Evolutionary conservation across 2,888 invertebrate genomes (phyloP).

Genomic region (Nymphalis urticae): DNA sequence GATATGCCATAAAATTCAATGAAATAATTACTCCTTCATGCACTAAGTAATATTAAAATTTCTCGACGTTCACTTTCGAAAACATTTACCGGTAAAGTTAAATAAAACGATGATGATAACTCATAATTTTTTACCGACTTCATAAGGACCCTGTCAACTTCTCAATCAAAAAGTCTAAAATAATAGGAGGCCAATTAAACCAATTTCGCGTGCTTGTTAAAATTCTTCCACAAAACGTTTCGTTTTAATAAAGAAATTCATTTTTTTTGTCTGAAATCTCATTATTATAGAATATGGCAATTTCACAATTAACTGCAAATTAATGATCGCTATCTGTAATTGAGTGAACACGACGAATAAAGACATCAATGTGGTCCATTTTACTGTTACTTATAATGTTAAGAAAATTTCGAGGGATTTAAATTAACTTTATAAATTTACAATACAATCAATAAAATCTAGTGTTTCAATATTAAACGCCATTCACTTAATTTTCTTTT

Average conservation of each 20-base stretch:
- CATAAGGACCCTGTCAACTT: conserved; percentile 42
- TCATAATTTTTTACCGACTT: conserved; percentile 32
- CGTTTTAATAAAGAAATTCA: conserved; percentile 48
- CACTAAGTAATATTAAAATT: no score
- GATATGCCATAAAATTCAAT: no score
- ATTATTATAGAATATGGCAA: conserved; percentile 43
- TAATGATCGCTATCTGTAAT: conserved; percentile 69
- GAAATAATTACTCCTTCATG: no score
- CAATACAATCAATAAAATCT: neutral
- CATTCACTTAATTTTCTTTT: no score
- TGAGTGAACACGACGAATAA: conserved; percentile 46
- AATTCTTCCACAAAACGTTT: conserved; percentile 47
- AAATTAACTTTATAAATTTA: neutral
- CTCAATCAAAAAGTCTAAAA: conserved; percentile 51
- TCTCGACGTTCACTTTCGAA: conserved; percentile 14
- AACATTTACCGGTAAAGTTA: conserved; percentile 10
- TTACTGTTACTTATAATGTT: conserved; percentile 22
- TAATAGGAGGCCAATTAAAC: conserved; percentile 56
- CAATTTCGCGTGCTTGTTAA: conserved; percentile 49
- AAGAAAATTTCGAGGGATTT: conserved; percentile 9
- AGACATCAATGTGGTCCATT: conserved; percentile 41
- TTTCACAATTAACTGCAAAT: conserved; percentile 49
- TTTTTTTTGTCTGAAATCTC: conserved; percentile 43
- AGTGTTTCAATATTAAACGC: neutral
- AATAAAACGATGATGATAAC: conserved; percentile 17